phyloP scores from a whole-genome alignment of 2,797 vertebrate species.

The Tarsius wallacei region DNA sequence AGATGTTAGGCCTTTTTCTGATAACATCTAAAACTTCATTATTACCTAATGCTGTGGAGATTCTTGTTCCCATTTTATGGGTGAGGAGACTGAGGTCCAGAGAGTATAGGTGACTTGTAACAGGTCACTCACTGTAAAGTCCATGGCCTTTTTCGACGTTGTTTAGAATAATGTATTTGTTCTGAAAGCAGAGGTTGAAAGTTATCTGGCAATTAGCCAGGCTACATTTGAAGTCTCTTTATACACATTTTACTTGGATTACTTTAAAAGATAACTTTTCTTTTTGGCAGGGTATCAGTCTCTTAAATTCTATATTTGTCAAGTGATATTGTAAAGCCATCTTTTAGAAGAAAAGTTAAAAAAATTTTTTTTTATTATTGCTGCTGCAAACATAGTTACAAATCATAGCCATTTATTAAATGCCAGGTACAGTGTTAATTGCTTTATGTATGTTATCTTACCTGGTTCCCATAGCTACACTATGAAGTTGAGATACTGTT shows the following conservation, averaged over 20 bases:
- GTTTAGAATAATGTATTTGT: constrained; percentile 61
- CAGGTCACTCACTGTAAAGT: background rate
- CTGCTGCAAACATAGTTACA: background rate
- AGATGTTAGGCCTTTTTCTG: background rate
- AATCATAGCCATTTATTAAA: background rate
- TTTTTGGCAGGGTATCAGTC: constrained; percentile 54
- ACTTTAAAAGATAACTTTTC: constrained; percentile 69
- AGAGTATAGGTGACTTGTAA: constrained; percentile 15
- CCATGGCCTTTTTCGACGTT: background rate
- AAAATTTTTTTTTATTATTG: background rate
- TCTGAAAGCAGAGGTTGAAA: constrained; percentile 47
- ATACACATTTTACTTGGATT: constrained; percentile 31
- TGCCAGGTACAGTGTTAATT: background rate
- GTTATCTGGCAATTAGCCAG: constrained; percentile 60
- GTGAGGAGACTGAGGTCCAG: constrained; percentile 63
- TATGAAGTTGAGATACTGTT: background rate
- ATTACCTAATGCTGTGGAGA: background rate
- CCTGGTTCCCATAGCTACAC: background rate
- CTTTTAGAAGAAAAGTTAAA: background rate
- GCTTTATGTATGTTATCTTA: background rate
- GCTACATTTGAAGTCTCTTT: constrained; percentile 34
- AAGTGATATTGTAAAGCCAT: constrained; percentile 57
- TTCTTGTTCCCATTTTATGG: constrained; percentile 41
- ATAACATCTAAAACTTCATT: background rate
- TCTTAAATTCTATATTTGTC: constrained; percentile 57